A percentile compares a stretch with the other conserved stretches of the same genome.
Conservation (phyloP, 1,140 invertebrate genomes). For the Metaphire vulgaris region DNA sequence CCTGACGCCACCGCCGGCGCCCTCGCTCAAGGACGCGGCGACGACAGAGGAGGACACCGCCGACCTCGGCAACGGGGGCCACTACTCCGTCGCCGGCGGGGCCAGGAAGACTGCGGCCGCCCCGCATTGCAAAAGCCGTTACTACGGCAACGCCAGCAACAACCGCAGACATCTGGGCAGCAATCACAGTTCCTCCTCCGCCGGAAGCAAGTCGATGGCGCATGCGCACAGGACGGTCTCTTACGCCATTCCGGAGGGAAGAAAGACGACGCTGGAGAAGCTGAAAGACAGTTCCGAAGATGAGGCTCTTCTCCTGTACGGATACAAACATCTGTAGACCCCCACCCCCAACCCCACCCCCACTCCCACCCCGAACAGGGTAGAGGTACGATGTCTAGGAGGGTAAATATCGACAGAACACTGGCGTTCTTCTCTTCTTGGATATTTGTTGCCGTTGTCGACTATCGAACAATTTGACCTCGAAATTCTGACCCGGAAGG, state of each 20-base stretch:
- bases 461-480: too few species aligned
- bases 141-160: neutral
- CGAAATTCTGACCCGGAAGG: too few species aligned
- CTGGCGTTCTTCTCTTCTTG: too few species aligned
- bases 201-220: neutral
- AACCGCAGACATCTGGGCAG: neutral
- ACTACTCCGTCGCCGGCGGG: neutral
- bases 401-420: too few species aligned
- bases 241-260: neutral
- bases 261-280: neutral
- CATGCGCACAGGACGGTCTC: neutral
- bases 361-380: too few species aligned
- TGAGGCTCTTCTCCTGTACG: neutral
- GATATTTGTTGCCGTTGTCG: too few species aligned
- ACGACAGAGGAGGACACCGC: neutral
- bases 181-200: neutral
- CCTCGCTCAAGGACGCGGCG: neutral
- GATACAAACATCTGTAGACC: neutral
- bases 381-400: too few species aligned
- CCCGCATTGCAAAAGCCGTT: neutral
- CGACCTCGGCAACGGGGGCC: neutral
- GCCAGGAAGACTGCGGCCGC: too few species aligned
- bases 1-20: neutral
- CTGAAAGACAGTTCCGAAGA: neutral
- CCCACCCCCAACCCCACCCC: too few species aligned